Evolutionary conservation across 2,888 invertebrate genomes (phyloP), one percentile per base, ranked within the genome.

Genomic region (Bhutanitis thaidina): DNA sequence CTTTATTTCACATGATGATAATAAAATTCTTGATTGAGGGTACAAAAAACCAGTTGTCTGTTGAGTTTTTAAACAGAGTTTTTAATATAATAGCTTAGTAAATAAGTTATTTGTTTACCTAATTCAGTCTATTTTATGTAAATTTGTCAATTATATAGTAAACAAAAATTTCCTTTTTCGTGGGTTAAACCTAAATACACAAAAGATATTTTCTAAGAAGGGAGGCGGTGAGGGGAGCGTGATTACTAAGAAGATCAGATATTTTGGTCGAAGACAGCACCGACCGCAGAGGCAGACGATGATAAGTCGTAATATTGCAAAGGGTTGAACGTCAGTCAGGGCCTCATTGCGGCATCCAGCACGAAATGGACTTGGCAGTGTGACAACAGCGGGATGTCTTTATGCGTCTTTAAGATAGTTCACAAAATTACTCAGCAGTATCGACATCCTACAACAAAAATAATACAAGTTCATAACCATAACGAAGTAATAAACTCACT

Each of bases 381-480:
- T 65, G 65, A 60, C 67, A 67, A 65, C 59, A 60, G 53, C 58
- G 59, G 38, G 59, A 57, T 57, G 59, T n/a, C n/a, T n/a, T n/a
- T n/a, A 57, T 55, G 56, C 56, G 43, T 43, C 52, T 44, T 29
- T 37, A 13, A 45, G 30, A 41, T 51, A 16, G 52, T 47, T 43
- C 52, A 43, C 54, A 49, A 67, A 62, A 64, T 67, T 67, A 67
- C 65, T 67, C 66, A 67, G 66, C 66, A 64, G 49, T 52, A 61
- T 60, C 52, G 43, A 43, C 30, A 47, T 20, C 20, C 20, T 43
- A 53, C 40, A 49, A 52, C 52, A 53, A 52, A 58, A 59, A 57
- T 57, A 57, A 54, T 49, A 55, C 49, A 49, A 50, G 48, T 47
- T 53, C 25, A 38, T 37, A 52, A 43, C 15, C 30, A 35, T 13